Evolutionary conservation across 2,888 invertebrate genomes (phyloP).

Genomic region (Xanthorhoe designata): DNA sequence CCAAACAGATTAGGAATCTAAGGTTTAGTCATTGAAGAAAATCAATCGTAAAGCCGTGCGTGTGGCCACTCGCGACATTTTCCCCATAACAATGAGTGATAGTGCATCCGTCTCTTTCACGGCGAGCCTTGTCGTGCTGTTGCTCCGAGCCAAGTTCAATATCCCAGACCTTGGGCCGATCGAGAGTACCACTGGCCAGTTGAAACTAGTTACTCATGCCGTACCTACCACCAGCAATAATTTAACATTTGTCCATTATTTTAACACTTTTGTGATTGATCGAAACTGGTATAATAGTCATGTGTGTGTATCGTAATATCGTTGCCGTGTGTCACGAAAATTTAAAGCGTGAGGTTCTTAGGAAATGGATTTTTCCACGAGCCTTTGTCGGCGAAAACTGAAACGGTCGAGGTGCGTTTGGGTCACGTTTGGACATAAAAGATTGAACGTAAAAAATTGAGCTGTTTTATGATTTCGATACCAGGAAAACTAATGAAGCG

Average conservation of each 20-base stretch:
- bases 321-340: slow-evolving; percentile 42
- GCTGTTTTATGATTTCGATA: slow-evolving; percentile 76
- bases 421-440: slow-evolving; percentile 76
- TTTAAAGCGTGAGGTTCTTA: slow-evolving; percentile 46
- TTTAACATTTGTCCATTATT: slow-evolving; percentile 72
- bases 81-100: slow-evolving; percentile 82
- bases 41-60: slow-evolving; percentile 64
- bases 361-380: slow-evolving; percentile 66
- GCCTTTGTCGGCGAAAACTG: slow-evolving; percentile 62
- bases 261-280: slow-evolving; percentile 61
- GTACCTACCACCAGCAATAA: slow-evolving; percentile 71
- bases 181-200: slow-evolving; percentile 71
- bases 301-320: slow-evolving; percentile 37
- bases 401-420: slow-evolving; percentile 45
- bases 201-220: slow-evolving; percentile 73
- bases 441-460: slow-evolving; percentile 70
- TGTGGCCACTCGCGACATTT: slow-evolving; percentile 76
- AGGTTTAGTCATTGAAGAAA: slow-evolving; percentile 67
- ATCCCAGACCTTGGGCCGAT: slow-evolving; percentile 83
- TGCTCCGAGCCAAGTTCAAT: slow-evolving; percentile 82
- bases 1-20: slow-evolving; percentile 69
- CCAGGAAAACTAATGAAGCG: slow-evolving; percentile 82
- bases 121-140: slow-evolving; percentile 76
- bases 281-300: slow-evolving; percentile 50
- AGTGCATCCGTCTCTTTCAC: slow-evolving; percentile 80